Percentiles rank a stretch among this genome's conserved stretches.
phyloP scores from a whole-genome alignment of 2,888 invertebrate genomes.

The Oeneis ivallda region DNA sequence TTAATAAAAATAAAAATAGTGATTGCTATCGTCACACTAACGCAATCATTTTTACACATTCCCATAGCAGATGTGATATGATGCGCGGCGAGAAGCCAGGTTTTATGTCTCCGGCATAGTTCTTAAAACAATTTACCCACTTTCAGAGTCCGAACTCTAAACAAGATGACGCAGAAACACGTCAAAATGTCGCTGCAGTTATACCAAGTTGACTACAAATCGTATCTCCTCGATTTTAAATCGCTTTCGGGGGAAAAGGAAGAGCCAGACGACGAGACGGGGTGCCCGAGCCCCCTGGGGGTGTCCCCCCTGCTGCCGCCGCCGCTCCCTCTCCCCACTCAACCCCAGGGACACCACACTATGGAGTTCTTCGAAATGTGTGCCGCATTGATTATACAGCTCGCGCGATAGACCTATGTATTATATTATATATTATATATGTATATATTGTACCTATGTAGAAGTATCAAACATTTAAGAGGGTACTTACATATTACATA shows the following conservation, averaged over 20 bases:
- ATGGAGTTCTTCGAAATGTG: conserved; percentile 99
- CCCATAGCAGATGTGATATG: too few species aligned
- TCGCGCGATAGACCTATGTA: conserved; percentile 91
- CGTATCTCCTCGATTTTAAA: conserved; percentile 98
- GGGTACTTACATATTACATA: too few species aligned
- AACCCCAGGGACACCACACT: conserved; percentile 91
- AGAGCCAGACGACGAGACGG: conserved; percentile 69
- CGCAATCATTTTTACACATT: too few species aligned
- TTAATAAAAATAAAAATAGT: too few species aligned
- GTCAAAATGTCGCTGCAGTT: conserved; percentile 99
- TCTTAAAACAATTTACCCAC: not conserved
- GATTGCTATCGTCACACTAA: too few species aligned
- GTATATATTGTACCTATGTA: not conserved
- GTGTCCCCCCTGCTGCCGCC: conserved; percentile 49
- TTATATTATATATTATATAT: too few species aligned
- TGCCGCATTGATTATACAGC: conserved; percentile 97
- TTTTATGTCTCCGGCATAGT: not conserved
- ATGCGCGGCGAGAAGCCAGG: too few species aligned
- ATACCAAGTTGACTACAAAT: conserved; percentile 99
- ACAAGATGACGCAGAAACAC: conserved; percentile 89
- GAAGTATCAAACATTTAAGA: not conserved
- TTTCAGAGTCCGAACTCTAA: conserved; percentile 92
- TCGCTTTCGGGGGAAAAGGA: conserved; percentile 91
- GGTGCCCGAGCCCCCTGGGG: conserved; percentile 48
- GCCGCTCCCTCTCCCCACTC: conserved; percentile 49